These are phyloP conservation scores for Phrynosoma blainvillii DNA, from an alignment of 2,113 vertebrate species.

Conservation along the genomic window DNA sequence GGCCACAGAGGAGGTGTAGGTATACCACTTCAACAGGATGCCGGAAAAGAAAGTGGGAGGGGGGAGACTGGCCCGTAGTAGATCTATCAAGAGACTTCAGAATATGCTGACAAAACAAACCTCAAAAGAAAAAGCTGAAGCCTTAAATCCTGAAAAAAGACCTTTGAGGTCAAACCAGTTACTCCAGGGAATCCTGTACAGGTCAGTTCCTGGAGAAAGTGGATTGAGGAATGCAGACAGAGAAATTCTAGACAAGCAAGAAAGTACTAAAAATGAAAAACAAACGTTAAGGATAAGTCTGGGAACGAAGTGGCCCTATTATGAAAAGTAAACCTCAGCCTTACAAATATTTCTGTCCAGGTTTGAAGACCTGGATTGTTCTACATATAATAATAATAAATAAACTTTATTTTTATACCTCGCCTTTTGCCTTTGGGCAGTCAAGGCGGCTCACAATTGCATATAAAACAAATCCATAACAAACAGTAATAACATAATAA, in stretches of 20 bases:
- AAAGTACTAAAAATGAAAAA: slow-evolving; percentile 21
- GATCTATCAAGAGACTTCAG: slow-evolving; percentile 10
- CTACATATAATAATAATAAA: no score
- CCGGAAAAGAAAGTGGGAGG: neutral
- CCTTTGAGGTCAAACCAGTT: slow-evolving; percentile 18
- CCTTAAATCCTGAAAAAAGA: neutral
- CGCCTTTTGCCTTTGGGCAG: no score
- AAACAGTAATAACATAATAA: no score
- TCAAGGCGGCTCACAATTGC: no score
- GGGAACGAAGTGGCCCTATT: neutral
- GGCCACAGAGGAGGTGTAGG: neutral
- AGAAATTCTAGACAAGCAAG: slow-evolving; percentile 12
- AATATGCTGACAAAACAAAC: slow-evolving; percentile 8
- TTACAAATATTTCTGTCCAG: neutral
- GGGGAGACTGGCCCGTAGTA: neutral
- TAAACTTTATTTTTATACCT: no score
- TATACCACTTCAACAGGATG: neutral
- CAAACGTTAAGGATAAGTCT: neutral
- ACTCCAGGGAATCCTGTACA: slow-evolving; percentile 24
- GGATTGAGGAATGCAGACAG: slow-evolving; percentile 16
- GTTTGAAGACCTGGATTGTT: neutral
- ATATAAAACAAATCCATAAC: no score
- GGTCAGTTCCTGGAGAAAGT: slow-evolving; percentile 35
- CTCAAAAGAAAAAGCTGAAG: slow-evolving; percentile 3
- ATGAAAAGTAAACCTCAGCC: neutral